These are phyloP conservation scores for Melanotus villosus DNA, from an alignment of 2,888 invertebrate species.

Conservation along the genomic window DNA sequence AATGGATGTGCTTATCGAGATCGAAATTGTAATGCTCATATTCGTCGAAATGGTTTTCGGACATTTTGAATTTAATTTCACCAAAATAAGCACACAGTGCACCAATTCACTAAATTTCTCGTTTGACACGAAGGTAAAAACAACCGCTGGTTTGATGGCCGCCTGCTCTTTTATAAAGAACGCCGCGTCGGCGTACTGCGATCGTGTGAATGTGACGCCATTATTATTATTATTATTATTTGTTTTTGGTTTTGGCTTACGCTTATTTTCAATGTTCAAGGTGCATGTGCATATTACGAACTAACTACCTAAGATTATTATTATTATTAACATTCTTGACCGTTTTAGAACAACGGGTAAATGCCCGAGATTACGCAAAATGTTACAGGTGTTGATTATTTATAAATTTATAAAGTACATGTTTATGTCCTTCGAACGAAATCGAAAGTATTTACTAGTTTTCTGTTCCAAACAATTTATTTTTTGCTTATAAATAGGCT, in stretches of 20 bases:
- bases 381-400: constrained; percentile 10
- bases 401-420: not conserved
- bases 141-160: constrained; percentile 5
- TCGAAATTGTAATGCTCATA: constrained; percentile 97
- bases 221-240: too few species aligned
- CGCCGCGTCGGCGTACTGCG: not conserved
- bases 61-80: constrained; percentile 73
- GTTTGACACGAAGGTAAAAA: constrained; percentile 15
- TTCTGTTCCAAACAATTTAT: not conserved
- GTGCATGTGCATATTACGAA: not conserved
- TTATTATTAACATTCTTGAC: not conserved
- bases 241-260: constrained; percentile 2
- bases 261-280: constrained; percentile 6
- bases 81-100: constrained; percentile 2
- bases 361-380: constrained; percentile 9
- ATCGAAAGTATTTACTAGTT: constrained; percentile 1
- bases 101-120: not conserved
- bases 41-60: constrained; percentile 86
- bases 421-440: constrained; percentile 1
- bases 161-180: constrained; percentile 20
- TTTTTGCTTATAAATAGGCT: not conserved
- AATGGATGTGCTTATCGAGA: constrained; percentile 90
- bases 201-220: not conserved
- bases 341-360: constrained; percentile 9
- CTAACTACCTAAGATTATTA: too few species aligned